Evolutionary conservation across 2,888 invertebrate genomes (phyloP), one percentile per base, ranked within the genome.

Genomic region (Belgica antarctica): DNA sequence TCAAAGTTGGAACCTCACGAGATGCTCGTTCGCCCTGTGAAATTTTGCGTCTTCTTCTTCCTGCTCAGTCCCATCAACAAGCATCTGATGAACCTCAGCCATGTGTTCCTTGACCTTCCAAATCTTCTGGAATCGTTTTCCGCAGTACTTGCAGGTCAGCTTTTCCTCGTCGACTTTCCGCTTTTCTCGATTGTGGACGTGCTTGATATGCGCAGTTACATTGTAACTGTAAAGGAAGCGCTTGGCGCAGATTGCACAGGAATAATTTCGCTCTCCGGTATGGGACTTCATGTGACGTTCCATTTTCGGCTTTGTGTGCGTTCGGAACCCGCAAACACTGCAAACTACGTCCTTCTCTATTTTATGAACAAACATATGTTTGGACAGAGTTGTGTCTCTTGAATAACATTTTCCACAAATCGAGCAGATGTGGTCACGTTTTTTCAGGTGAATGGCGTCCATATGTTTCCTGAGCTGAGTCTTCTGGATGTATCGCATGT

Each of bases 361-460:
- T 41, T 66, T 66, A 27, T 66, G 65, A 5, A 66, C 65, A 17
- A 46, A 66, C 65, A 66, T 66, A 19, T 66, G 65, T 25, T 66
- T 66, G 17, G 47, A 47, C 1, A 66, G 27, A 1, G 65, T 66
- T 47, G 65, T 66, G 27, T 66, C 65, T 5, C 65, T 25, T 15
- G 65, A 66, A 17, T 66, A 66, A 25, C 65, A 46, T 46, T 66
- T 66, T 47, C 65, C 65, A 47, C 65, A 66, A 1, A 66, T 47
- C 15, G 25, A 25, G 24, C 65, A 66, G 28, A 47, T 5, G 17
- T 66, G 46, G n/a, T 66, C 65, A 17, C 47, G 46, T 28, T 24
- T 24, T 8, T 57, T 68, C 52, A 68, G 22, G 34, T 68, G 68
- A 68, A 57, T 68, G n/a, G 68, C 68, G 7, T 68, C 57, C 52